Evolutionary conservation across 1,140 invertebrate species (phyloP).

Genomic region (Zaprionus vittiger): DNA sequence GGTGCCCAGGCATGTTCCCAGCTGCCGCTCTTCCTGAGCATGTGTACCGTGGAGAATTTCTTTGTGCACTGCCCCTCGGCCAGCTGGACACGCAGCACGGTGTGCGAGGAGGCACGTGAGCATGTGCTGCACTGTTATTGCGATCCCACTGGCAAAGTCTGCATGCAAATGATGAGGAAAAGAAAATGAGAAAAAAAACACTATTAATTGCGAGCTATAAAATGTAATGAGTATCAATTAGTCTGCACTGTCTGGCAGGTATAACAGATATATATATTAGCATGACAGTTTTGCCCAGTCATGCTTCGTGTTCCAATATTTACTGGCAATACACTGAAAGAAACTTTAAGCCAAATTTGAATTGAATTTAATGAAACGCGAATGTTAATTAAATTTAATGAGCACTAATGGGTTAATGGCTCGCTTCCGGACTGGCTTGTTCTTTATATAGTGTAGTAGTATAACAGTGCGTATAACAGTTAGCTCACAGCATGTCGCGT

Average conservation of each 20-base stretch:
- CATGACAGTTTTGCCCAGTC: not conserved
- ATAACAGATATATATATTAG: not conserved
- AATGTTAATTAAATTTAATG: not conserved
- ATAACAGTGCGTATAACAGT: constrained; percentile 2
- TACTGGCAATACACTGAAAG: not conserved
- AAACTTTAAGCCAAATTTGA: not conserved
- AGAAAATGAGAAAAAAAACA: not conserved
- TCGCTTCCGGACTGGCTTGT: not conserved
- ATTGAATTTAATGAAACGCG: not conserved
- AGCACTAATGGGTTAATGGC: not conserved
- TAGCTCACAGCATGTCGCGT: not conserved
- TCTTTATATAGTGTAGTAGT: not conserved
- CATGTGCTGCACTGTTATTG: constrained; percentile 47
- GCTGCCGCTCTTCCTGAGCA: constrained; percentile 19
- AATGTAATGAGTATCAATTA: constrained; percentile 17
- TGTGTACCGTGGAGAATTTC: constrained; percentile 41
- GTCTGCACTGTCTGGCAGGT: not conserved
- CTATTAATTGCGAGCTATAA: not conserved
- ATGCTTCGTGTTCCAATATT: not conserved
- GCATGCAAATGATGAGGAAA: constrained; percentile 7
- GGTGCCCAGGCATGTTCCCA: constrained; percentile 28
- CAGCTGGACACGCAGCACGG: constrained; percentile 44
- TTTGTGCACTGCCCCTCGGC: constrained; percentile 54
- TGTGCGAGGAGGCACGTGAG: constrained; percentile 43
- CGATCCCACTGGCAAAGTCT: constrained; percentile 6